Evolutionary conservation across 2,113 vertebrate genomes (phyloP), one percentile per base, ranked within the genome.

Genomic region (Podarcis muralis): DNA sequence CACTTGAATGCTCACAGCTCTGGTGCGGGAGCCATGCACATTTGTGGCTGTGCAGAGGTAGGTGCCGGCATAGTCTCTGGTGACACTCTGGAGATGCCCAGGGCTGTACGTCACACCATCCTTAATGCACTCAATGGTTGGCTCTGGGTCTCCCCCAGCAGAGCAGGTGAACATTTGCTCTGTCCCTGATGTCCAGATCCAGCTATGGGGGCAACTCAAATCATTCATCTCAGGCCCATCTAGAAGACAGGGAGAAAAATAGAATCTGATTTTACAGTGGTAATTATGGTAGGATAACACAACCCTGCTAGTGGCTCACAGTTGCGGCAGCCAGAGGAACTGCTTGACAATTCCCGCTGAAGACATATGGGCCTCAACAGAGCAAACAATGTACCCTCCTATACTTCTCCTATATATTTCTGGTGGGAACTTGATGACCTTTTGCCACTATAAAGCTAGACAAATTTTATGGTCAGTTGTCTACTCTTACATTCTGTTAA

Each of bases 141-240:
- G 95, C 0, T 18, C 40, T 0, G 96, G 95, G 43, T 92, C 90
- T 2, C 96, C 96, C 0, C 32, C 35, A 0, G 96, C 96, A 80
- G 27, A 32, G 43, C 96, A 97, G 8, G 18, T 79, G 81, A 96
- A 91, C 0, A 84, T 80, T 7, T 85, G 92, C 3, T 95, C 92
- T 20, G 86, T 88, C 23, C 95, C 96, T 83, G 94, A 95, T 9
- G 92, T 89, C 96, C 96, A 96, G 2, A 91, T 96, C 71, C 93
- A 66, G 1, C 25, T 84, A 27, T 86, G 40, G 0, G 95, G 95
- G 86, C 96, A 96, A 80, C 91, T 85, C 66, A 81, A 2, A 0
- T 72, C 85, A 12, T 96, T 95, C 92, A 96, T 84, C 0, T 76
- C 43, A 6, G 95, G 96, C 0, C 16, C 12, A 1, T 93, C 96